Evolutionary conservation across 2,113 vertebrate species (phyloP).

Genomic region (Platichthys stellatus): DNA sequence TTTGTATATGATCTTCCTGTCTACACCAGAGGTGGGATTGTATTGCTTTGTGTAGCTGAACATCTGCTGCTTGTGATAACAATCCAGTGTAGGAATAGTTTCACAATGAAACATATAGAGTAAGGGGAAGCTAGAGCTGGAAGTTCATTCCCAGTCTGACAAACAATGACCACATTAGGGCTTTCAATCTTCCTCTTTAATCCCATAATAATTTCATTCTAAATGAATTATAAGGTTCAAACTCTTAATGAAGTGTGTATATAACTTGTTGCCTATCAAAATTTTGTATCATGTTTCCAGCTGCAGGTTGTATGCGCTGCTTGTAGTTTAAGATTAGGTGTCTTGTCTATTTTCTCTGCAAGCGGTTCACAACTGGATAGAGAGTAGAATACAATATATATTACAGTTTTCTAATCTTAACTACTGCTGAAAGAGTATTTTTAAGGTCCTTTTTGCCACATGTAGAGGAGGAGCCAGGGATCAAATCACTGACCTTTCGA

Average conservation of each 20-base stretch:
- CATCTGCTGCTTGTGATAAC: not conserved
- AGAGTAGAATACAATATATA: no score
- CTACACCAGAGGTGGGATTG: not conserved
- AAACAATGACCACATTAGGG: no score
- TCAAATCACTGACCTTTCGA: not conserved
- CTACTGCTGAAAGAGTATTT: not conserved
- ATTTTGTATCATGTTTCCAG: no score
- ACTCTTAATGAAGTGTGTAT: no score
- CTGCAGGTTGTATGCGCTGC: no score
- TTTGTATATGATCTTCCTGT: conserved; percentile 4
- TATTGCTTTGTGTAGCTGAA: not conserved
- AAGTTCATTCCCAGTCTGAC: not conserved
- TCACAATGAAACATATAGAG: not conserved
- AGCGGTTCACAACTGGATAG: no score
- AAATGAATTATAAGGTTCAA: no score
- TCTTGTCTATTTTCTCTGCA: no score
- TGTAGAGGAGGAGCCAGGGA: not conserved
- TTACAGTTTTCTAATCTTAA: no score
- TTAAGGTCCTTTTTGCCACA: not conserved
- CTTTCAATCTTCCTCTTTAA: not conserved
- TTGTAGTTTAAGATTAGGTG: no score
- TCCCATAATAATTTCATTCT: no score
- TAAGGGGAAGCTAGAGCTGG: not conserved
- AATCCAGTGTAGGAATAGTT: not conserved
- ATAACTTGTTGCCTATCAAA: no score